Percentiles rank a stretch among this genome's conserved stretches.
Conservation (phyloP, 2,113 vertebrate species). For the Halcyon malimbica region DNA sequence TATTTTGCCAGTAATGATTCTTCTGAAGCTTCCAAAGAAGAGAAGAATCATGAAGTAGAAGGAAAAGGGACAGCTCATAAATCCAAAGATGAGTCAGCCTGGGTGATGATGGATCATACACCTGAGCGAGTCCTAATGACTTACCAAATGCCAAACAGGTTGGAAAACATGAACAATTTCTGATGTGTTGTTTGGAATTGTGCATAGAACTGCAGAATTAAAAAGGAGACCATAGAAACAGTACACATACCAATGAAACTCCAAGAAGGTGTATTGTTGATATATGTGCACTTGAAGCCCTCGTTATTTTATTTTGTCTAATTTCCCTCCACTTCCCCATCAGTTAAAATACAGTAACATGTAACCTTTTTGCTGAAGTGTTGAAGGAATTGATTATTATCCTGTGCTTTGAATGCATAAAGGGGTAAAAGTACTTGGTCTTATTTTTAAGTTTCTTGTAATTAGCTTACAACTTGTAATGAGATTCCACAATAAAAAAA, state of each 20-base stretch:
- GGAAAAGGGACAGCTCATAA: constrained; percentile 59
- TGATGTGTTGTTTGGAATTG: not conserved
- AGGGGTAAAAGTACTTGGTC: not conserved
- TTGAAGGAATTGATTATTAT: not conserved
- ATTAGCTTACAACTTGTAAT: not conserved
- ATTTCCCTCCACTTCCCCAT: not conserved
- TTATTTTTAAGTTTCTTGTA: not conserved
- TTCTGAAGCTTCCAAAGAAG: constrained; percentile 74
- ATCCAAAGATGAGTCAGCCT: constrained; percentile 76
- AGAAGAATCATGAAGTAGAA: constrained; percentile 57
- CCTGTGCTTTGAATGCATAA: not conserved
- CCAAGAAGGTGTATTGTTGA: not conserved
- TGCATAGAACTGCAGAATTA: not conserved
- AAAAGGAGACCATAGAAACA: not conserved
- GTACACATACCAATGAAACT: not conserved
- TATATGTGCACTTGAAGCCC: not conserved
- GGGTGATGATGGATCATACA: constrained; percentile 81
- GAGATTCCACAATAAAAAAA: not conserved
- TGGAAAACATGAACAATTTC: constrained; percentile 37
- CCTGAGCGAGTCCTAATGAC: constrained; percentile 84
- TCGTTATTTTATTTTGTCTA: not conserved
- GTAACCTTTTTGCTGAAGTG: not conserved
- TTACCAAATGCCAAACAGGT: constrained; percentile 88
- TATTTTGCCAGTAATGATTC: constrained; percentile 83
- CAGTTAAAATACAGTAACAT: not conserved